Conservation (phyloP, 2,888 invertebrate genomes). For the Corythucha ciliata region DNA sequence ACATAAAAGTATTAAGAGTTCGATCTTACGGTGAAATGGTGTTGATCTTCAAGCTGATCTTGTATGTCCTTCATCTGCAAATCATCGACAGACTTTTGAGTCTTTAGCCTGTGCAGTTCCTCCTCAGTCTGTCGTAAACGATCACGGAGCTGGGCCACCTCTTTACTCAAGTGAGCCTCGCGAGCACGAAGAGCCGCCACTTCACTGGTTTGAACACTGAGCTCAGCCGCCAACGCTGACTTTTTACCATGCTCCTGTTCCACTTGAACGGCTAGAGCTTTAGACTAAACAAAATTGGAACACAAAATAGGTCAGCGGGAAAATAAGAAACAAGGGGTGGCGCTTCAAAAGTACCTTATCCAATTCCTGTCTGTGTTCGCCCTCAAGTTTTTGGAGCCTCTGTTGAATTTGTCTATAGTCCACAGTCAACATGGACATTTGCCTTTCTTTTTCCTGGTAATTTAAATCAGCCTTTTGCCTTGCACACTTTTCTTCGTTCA, state of each 20-base stretch:
- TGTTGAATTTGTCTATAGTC: constrained; percentile 92
- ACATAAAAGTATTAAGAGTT: background rate
- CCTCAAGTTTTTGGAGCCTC: constrained; percentile 77
- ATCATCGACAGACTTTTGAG: constrained; percentile 56
- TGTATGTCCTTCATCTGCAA: constrained; percentile 82
- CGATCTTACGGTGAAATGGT: constrained; percentile 73
- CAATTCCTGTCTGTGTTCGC: constrained; percentile 79
- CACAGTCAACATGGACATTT: constrained; percentile 87
- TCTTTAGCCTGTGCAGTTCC: constrained; percentile 63
- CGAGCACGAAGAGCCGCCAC: constrained; percentile 59
- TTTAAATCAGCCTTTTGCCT: constrained; percentile 78
- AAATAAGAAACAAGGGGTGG: background rate
- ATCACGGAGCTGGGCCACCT: constrained; percentile 58
- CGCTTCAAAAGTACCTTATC: constrained; percentile 62
- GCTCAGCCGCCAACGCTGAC: constrained; percentile 69
- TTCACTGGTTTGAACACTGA: constrained; percentile 60
- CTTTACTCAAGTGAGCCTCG: constrained; percentile 61
- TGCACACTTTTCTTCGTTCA: constrained; percentile 81
- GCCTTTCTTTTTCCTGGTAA: constrained; percentile 85
- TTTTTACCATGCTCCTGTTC: constrained; percentile 88
- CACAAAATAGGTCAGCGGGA: background rate
- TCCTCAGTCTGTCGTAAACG: constrained; percentile 63
- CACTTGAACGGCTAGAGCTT: constrained; percentile 71
- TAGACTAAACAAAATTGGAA: constrained; percentile 47
- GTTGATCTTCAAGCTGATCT: constrained; percentile 90